A percentile compares a stretch with the other conserved stretches of the same genome.
Evolutionary conservation across 2,797 vertebrate genomes (phyloP).

Genomic region (Cygnus olor): DNA sequence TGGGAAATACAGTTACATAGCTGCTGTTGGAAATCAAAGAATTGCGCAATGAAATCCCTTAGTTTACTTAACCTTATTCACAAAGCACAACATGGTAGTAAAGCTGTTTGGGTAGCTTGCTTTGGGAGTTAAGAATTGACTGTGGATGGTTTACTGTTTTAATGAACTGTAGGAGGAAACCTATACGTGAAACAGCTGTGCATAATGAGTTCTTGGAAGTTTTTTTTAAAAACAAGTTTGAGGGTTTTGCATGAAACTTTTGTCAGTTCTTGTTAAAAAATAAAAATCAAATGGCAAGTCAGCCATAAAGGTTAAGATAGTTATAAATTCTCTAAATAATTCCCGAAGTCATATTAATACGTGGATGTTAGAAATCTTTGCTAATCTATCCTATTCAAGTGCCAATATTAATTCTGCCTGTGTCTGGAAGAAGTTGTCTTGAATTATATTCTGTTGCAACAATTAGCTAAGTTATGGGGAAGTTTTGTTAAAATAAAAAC

Average conservation of each 20-base stretch:
- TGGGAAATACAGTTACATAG: background rate
- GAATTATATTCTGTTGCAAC: background rate
- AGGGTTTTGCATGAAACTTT: background rate
- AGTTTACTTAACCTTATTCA: background rate
- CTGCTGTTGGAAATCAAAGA: background rate
- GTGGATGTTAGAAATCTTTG: background rate
- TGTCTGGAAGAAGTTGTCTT: background rate
- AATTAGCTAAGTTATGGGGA: background rate
- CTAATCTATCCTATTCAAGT: background rate
- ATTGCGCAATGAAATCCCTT: background rate
- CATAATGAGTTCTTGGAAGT: background rate
- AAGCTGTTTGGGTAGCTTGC: background rate
- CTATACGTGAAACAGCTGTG: rapidly evolving
- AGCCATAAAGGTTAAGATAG: background rate
- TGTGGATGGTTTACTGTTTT: background rate
- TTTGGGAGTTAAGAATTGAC: background rate
- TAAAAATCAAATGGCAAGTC: background rate
- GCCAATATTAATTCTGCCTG: background rate
- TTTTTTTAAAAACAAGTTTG: background rate
- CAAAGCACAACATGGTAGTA: background rate
- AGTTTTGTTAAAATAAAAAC: background rate
- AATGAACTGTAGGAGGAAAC: background rate
- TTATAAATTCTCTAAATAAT: background rate
- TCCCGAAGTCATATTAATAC: background rate
- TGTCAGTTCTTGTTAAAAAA: background rate